These are phyloP conservation scores for Ictalurus furcatus DNA, from an alignment of 2,113 vertebrate species.

Conservation along the genomic window DNA sequence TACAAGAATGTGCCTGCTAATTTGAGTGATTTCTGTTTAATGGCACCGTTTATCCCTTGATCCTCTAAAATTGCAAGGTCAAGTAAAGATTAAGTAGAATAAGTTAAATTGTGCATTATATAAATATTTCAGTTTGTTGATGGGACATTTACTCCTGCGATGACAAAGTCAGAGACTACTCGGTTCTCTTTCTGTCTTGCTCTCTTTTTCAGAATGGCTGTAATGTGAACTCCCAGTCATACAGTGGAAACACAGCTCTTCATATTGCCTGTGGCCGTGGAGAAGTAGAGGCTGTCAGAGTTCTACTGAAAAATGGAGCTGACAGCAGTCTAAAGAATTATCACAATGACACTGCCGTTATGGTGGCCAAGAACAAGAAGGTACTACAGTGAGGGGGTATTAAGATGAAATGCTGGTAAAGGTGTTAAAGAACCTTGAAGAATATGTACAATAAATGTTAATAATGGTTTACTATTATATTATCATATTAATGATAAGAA, in stretches of 20 bases:
- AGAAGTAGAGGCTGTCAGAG: constrained; percentile 77
- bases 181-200: constrained; percentile 14
- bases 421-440: neutral
- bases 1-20: neutral
- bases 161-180: neutral
- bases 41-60: neutral
- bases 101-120: neutral
- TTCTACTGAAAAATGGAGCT: constrained; percentile 82
- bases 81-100: neutral
- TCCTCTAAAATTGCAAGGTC: neutral
- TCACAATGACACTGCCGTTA: constrained; percentile 87
- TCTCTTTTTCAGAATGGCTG: constrained; percentile 74
- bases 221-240: constrained; percentile 85
- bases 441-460: neutral
- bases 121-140: neutral
- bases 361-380: constrained; percentile 85
- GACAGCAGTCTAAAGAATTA: constrained; percentile 88
- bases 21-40: neutral
- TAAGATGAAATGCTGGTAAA: neutral
- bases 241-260: constrained; percentile 85
- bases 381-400: constrained; percentile 60
- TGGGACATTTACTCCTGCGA: too few species aligned
- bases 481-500: neutral
- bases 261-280: constrained; percentile 85
- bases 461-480: neutral